phyloP scores from a whole-genome alignment of 53 echinoderm and acorn worm species.

The Pentamera pediparva region DNA sequence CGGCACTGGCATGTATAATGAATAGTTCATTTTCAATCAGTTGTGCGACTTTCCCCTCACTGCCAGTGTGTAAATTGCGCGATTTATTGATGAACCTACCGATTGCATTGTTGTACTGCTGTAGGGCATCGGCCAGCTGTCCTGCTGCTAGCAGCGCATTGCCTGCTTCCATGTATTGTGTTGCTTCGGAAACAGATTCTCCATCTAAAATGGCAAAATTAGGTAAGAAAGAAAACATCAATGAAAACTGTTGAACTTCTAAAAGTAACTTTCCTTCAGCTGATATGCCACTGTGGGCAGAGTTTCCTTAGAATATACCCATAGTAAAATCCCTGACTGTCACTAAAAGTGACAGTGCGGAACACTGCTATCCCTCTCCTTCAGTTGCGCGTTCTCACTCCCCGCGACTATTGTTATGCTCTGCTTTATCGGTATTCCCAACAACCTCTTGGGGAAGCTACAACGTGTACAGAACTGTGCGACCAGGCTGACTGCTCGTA shows the following conservation, averaged over 20 bases:
- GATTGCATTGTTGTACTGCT: constrained; percentile 89
- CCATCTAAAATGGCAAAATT: constrained; percentile 19
- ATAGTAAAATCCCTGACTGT: not conserved
- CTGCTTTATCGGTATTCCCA: not conserved
- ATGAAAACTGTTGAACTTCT: not conserved
- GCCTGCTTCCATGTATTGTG: constrained; percentile 63
- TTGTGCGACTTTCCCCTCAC: too few relatives aligned
- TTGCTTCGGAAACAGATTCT: constrained; percentile 56
- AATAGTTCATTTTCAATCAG: too few relatives aligned
- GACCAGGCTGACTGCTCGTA: too few relatives aligned
- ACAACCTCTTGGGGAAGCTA: too few relatives aligned
- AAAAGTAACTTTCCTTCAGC: not conserved
- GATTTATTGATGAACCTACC: too few relatives aligned
- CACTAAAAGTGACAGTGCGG: not conserved
- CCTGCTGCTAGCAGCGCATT: constrained; percentile 87
- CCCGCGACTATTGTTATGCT: too few relatives aligned
- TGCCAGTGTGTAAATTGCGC: too few relatives aligned
- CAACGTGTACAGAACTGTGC: too few relatives aligned
- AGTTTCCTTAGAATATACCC: not conserved
- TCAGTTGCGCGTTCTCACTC: too few relatives aligned
- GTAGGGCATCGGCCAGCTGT: constrained; percentile 83
- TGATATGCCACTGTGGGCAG: not conserved
- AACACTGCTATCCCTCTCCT: too few relatives aligned
- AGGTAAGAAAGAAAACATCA: not conserved
- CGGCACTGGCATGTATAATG: too few relatives aligned